Evolutionary conservation across 2,113 vertebrate species (phyloP).

Genomic region (Orientallactaga bullata): DNA sequence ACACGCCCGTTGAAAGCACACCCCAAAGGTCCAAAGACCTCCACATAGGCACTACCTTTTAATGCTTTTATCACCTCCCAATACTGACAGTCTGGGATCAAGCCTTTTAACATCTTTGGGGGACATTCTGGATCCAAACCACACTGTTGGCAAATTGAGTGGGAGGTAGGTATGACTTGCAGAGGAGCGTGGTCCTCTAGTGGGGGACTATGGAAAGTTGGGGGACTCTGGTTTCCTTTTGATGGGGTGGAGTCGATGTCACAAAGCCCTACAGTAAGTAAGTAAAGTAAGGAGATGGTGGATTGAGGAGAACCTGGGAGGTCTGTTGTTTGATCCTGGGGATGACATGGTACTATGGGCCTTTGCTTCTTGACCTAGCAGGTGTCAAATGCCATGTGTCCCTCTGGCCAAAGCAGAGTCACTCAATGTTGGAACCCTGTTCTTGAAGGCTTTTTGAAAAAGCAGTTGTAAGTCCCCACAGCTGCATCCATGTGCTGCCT

Average conservation of each 20-base stretch:
- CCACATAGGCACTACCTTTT: not conserved
- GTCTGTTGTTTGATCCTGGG: not conserved
- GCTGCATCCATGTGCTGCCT: not conserved
- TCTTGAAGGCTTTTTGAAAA: not conserved
- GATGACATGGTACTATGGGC: not conserved
- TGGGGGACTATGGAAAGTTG: not conserved
- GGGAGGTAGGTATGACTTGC: not conserved
- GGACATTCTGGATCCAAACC: not conserved
- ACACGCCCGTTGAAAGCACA: not conserved
- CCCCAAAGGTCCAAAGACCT: not conserved
- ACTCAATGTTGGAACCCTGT: accelerated
- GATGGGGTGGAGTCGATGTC: not conserved
- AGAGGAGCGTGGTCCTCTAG: not conserved
- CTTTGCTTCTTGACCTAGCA: not conserved
- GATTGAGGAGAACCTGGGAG: not conserved
- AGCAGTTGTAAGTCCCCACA: not conserved
- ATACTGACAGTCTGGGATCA: not conserved
- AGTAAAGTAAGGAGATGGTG: not conserved
- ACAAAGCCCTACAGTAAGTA: accelerated
- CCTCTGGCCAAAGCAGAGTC: not conserved
- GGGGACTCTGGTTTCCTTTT: not conserved
- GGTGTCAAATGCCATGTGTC: not conserved
- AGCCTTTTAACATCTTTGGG: not conserved
- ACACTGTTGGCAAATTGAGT: not conserved
- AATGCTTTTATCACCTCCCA: not conserved